A percentile compares a stretch with the other conserved stretches of the same genome.
Evolutionary conservation across 1,140 invertebrate genomes (phyloP).

Genomic region (Triops cancriformis): DNA sequence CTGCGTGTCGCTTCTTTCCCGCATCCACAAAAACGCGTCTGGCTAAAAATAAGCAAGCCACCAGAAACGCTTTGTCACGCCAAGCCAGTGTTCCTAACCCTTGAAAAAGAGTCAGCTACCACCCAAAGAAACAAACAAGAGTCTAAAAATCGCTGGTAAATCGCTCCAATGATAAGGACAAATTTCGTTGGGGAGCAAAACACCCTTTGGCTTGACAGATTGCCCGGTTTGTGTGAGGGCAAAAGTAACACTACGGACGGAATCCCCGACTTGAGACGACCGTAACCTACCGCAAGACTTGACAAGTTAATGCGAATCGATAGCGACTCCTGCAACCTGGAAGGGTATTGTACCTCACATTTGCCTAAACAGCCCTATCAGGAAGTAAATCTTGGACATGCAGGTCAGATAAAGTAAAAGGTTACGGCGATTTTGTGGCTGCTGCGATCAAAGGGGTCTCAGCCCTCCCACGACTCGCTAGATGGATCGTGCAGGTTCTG

Average conservation of each 20-base stretch:
- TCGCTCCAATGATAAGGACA: background rate
- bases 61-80: conserved; percentile 8
- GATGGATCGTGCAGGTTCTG: background rate
- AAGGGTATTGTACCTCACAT: background rate
- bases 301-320: background rate
- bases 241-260: background rate
- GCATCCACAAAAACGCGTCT: background rate
- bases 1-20: background rate
- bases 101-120: background rate
- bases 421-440: background rate
- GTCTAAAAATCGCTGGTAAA: background rate
- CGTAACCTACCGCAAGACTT: background rate
- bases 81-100: background rate
- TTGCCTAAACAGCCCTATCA: background rate
- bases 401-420: background rate
- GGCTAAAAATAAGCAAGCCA: background rate
- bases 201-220: background rate
- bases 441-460: background rate
- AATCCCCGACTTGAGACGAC: background rate
- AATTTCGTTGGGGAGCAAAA: background rate
- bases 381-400: too few relatives aligned
- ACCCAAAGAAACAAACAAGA: background rate
- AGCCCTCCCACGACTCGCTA: too few relatives aligned
- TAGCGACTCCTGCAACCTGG: background rate
- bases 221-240: background rate